These are phyloP conservation scores for Tridacna gigas DNA, from an alignment of 2,888 invertebrate genomes.

Conservation along the genomic window DNA sequence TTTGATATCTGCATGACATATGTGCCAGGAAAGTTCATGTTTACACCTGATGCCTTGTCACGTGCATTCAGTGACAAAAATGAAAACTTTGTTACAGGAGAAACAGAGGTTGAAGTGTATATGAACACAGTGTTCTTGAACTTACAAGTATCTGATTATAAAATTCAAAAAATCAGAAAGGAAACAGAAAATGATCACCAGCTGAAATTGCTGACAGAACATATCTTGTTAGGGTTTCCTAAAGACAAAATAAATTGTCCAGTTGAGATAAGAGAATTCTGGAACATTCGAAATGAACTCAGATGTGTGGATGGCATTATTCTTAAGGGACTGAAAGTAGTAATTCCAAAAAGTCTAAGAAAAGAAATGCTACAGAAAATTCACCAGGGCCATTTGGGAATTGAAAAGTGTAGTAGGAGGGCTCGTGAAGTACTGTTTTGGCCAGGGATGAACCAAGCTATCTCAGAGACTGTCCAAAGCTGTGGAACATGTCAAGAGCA, in stretches of 20 bases:
- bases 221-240: neutral
- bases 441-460: too few relatives aligned
- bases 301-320: constrained; percentile 6
- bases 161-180: neutral
- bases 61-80: neutral
- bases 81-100: neutral
- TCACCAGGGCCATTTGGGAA: constrained; percentile 1
- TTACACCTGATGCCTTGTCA: neutral
- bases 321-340: constrained; percentile 4
- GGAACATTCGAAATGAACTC: constrained; percentile 27
- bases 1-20: neutral
- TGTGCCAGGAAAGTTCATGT: neutral
- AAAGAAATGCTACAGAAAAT: neutral
- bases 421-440: constrained; percentile 7
- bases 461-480: too few relatives aligned
- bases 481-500: neutral
- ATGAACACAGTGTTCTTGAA: neutral
- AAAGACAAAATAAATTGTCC: neutral
- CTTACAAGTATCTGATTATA: neutral
- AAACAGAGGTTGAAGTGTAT: neutral
- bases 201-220: neutral
- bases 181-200: neutral
- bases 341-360: constrained; percentile 12
- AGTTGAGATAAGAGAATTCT: constrained; percentile 1
- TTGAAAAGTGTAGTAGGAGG: neutral